Conservation (phyloP, 2,113 vertebrate genomes). For the Sula dactylatra region DNA sequence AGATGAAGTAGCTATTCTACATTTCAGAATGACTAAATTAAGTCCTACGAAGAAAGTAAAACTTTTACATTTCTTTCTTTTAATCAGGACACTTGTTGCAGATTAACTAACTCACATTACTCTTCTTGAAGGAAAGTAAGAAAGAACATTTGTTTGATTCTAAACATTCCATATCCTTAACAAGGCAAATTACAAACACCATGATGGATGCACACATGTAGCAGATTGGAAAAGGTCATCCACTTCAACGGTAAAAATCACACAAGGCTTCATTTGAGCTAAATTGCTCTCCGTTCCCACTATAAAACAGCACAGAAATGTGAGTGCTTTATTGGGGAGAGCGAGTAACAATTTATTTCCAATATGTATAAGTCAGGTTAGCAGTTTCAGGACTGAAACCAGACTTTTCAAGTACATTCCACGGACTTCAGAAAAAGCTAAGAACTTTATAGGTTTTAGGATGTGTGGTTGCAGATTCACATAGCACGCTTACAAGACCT, state of each 20-base stretch:
- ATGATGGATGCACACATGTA: background rate
- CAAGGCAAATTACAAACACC: background rate
- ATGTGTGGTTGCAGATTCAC: background rate
- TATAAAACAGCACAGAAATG: background rate
- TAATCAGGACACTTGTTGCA: background rate
- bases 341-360: background rate
- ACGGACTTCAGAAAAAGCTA: background rate
- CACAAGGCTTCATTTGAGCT: background rate
- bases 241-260: background rate
- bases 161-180: background rate
- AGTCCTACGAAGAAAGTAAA: background rate
- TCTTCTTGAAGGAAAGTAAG: background rate
- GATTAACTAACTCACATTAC: background rate
- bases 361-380: background rate
- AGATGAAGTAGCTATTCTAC: background rate
- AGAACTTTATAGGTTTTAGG: background rate
- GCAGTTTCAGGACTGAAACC: background rate
- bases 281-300: background rate
- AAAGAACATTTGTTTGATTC: background rate
- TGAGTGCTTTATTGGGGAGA: background rate
- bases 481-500: background rate
- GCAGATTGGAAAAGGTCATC: background rate
- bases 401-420: background rate
- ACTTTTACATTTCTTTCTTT: background rate
- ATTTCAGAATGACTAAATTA: slow-evolving; percentile 15